Evolutionary conservation across 2,888 invertebrate species (phyloP).

Genomic region (Polylopha cassiicola): DNA sequence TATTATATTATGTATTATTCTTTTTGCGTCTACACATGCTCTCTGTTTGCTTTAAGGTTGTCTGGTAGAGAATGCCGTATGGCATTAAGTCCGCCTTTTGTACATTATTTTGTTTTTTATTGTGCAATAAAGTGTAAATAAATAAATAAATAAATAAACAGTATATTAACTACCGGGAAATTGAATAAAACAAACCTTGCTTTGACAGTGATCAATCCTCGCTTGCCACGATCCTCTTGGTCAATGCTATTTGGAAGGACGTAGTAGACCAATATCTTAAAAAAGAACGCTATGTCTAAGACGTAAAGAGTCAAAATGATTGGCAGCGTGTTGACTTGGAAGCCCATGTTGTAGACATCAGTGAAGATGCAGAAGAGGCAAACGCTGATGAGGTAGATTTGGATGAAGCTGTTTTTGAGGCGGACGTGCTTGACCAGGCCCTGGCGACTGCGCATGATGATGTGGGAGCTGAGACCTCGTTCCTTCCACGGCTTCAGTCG

Average conservation of each 20-base stretch:
- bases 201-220: slow-evolving; percentile 32
- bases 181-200: slow-evolving; percentile 39
- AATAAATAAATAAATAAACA: too few relatives aligned
- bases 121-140: too few relatives aligned
- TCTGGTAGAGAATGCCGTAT: too few relatives aligned
- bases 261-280: slow-evolving; percentile 47
- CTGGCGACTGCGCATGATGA: slow-evolving; percentile 23
- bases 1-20: too few relatives aligned
- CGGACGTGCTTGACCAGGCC: slow-evolving; percentile 34
- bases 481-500: slow-evolving; percentile 23
- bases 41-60: too few relatives aligned
- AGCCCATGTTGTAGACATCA: slow-evolving; percentile 58
- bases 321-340: slow-evolving; percentile 41
- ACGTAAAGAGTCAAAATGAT: slow-evolving; percentile 42
- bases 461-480: slow-evolving; percentile 14
- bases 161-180: too few relatives aligned
- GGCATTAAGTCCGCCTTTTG: too few relatives aligned
- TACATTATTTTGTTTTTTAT: too few relatives aligned
- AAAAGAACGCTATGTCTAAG: slow-evolving; percentile 46
- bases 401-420: slow-evolving; percentile 36
- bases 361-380: slow-evolving; percentile 44
- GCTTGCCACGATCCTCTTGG: slow-evolving; percentile 27
- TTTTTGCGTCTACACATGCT: too few relatives aligned
- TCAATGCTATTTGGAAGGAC: slow-evolving; percentile 35
- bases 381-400: slow-evolving; percentile 44